Conservation (phyloP, 2,888 invertebrate species). For the Aphelenchoides bicaudatus region DNA sequence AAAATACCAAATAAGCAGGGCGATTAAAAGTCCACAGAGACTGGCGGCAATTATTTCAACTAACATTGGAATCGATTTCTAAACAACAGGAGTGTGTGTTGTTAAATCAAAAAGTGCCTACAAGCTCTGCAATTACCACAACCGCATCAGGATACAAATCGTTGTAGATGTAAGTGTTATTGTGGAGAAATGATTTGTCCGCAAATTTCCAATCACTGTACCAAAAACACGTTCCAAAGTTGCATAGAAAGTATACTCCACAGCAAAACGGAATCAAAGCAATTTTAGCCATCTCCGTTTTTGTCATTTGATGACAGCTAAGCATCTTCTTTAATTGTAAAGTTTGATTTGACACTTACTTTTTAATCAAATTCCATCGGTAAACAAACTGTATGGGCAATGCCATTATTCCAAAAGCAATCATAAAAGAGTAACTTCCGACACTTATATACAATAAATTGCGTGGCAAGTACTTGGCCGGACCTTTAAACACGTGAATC, state of each 20-base stretch:
- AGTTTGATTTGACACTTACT: background rate
- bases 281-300: too few species aligned
- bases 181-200: background rate
- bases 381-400: constrained; percentile 1
- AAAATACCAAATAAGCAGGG: constrained; percentile 3
- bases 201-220: background rate
- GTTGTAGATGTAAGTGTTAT: constrained; percentile 5
- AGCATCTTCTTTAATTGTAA: too few species aligned
- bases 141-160: background rate
- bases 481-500: background rate
- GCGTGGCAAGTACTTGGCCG: background rate
- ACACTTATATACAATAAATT: background rate
- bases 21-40: background rate
- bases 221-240: background rate
- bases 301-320: too few species aligned
- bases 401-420: background rate
- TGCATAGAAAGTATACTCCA: too few species aligned
- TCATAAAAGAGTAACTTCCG: background rate
- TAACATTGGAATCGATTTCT: background rate
- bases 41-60: background rate
- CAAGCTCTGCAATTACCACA: constrained; percentile 5
- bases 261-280: background rate
- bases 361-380: background rate
- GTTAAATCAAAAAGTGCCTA: too few species aligned
- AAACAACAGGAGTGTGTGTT: too few species aligned